Evolutionary conservation across 2,797 vertebrate species (phyloP), one percentile per base, ranked within the genome.

Genomic region (Oceanodroma leucorhoa): DNA sequence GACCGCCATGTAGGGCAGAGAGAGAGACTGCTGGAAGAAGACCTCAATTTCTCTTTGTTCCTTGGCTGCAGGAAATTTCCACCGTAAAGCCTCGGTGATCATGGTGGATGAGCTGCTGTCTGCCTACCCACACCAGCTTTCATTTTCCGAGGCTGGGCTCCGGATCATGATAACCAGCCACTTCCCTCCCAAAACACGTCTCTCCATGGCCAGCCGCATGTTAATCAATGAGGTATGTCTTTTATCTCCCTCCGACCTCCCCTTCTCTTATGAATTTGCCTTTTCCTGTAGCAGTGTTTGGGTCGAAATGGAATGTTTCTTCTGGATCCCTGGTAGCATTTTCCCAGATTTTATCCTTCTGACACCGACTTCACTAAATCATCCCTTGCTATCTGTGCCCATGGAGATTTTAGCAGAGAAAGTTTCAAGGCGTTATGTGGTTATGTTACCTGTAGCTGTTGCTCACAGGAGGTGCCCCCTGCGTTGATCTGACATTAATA

Each of bases 121-220:
- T 4, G 99, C 99, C 7, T 99, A 99, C 95, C 99, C 99, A 64
- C 99, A 99, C 96, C 99, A 99, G 98, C 98, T 99, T 80, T 98
- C 99, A 11, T 99, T 99, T 97, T 99, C 99, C 0, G 99, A 99
- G 97, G 99, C 99, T 48, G 99, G 99, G 50, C 98, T 99, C 97
- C 98, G 99, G 94, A 99, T 99, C 97, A 99, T 99, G 99, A 99
- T 99, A 97, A 99, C 99, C 80, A 99, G 98, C 93, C 99, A 99
- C 96, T 99, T 99, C 89, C 99, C 99, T 57, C 99, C 99, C 14
- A 99, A 99, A 95, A 99, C 99, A 69, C 98, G 99, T 36, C 99
- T 99, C 94, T 99, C 99, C 93, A 99, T 99, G 99, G 99, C 99
- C 88, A 99, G 99, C 36, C 98, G 99, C n/a, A 99, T 99, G 99